Evolutionary conservation across 2,797 vertebrate genomes (phyloP), one percentile per base, ranked within the genome.

Genomic region (Gymnothorax javanicus): DNA sequence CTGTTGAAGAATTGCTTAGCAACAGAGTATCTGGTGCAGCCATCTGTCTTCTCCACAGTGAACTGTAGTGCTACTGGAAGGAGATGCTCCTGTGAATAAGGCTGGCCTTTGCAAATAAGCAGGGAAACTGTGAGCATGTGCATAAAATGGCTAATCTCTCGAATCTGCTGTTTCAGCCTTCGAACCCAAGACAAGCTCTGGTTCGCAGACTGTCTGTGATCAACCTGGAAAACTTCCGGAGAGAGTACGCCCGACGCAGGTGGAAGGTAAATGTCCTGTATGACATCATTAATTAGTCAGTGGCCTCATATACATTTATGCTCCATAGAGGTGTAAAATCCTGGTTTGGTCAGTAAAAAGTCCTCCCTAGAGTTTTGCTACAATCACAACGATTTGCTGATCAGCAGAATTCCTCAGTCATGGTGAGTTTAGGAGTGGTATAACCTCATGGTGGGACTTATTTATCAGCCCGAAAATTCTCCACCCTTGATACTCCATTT

Each of bases 191-290:
- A 77, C 98, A 99, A 90, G 96, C 97, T 88, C 93, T 98, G 94
- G 98, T 97, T 90, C 97, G 97, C 91, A 94, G 98, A 91, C 94
- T 97, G 81, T 99, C 98, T 0, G 93, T 96, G 89, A 94, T 99
- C 91, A 99, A 99, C 94, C 90, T 99, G 93, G 97, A 99, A 91
- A 99, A 98, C 92, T 99, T 99, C 93, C 97, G 94, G 93, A 97
- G 95, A 91, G 97, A 98, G 60, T 98, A 99, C 0, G 97, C 96
- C 87, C 93, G 98, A 79, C 96, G 97, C 87, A 93, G 98, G 50
- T 99, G 98, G 98, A 98, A 98, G 97, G 98, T 99, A 93, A 11
- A 23, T 20, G 20, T 20, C 56, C 50, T 56, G 52, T 81, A 56
- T 12, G 23, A 25, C 50, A 11, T 56, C 77, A 81, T 54, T 52